Percentiles rank a stretch among this genome's conserved stretches.
phyloP scores from a whole-genome alignment of 2,113 vertebrate species.

The Callospermophilus lateralis region DNA sequence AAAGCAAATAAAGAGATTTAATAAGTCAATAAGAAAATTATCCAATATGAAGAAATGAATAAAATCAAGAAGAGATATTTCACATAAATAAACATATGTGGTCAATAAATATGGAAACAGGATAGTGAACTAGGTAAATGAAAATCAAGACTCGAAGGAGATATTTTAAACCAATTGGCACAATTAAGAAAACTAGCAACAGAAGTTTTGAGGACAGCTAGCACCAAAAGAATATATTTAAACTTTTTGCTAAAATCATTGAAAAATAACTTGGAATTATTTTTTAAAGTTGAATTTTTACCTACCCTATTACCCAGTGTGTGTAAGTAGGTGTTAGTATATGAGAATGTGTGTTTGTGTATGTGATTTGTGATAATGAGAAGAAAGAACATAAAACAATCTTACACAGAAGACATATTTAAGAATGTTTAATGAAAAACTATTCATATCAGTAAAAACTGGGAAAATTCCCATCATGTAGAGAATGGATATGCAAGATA shows the following conservation, averaged over 20 bases:
- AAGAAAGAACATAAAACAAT: neutral
- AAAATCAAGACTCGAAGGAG: neutral
- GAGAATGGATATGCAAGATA: neutral
- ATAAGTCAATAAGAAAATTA: neutral
- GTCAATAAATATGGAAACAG: neutral
- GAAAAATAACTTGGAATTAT: neutral
- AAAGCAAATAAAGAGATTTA: neutral
- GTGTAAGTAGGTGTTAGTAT: no score
- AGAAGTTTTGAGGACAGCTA: neutral
- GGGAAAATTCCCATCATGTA: neutral
- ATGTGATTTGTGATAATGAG: neutral
- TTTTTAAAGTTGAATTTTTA: neutral
- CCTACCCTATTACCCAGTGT: no score
- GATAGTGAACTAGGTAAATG: neutral
- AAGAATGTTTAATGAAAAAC: neutral
- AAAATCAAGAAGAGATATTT: neutral
- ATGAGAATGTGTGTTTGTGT: no score
- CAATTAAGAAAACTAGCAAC: neutral
- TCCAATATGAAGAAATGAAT: neutral
- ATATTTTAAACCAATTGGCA: neutral
- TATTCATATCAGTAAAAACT: neutral
- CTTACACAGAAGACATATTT: neutral
- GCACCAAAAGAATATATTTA: neutral
- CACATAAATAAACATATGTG: neutral
- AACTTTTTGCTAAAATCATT: neutral